Conservation (phyloP, 2,888 invertebrate genomes). For the Tupiocoris notatus region DNA sequence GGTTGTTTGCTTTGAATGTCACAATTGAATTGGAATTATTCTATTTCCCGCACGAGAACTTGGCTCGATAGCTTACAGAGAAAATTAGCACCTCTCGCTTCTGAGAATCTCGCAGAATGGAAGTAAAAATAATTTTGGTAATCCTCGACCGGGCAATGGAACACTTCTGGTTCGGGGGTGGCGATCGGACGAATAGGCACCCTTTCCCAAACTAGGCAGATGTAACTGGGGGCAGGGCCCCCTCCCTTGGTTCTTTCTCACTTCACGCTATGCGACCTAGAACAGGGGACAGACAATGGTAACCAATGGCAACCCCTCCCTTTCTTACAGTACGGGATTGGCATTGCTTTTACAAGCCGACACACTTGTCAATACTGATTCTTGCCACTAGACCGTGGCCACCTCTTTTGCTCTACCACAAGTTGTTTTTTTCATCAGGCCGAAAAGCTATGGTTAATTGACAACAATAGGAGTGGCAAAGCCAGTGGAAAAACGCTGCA, state of each 20-base stretch:
- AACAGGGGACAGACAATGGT: constrained; percentile 21
- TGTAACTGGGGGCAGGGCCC: constrained; percentile 7
- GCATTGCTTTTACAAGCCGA: constrained; percentile 36
- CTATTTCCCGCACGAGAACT: too few relatives aligned
- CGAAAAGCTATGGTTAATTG: too few relatives aligned
- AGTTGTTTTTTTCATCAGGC: neutral
- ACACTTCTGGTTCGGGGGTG: constrained; percentile 10
- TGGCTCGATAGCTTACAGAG: neutral
- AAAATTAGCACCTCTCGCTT: too few relatives aligned
- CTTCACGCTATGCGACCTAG: constrained; percentile 2
- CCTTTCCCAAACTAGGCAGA: constrained; percentile 13
- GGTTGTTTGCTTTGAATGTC: too few relatives aligned
- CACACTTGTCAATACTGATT: constrained; percentile 39
- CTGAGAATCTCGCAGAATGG: too few relatives aligned
- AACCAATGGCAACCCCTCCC: constrained; percentile 27
- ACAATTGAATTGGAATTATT: too few relatives aligned
- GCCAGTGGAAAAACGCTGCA: too few relatives aligned
- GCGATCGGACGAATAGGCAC: neutral
- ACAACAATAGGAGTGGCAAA: too few relatives aligned
- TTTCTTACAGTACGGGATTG: neutral
- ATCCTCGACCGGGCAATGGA: neutral
- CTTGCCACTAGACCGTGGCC: neutral
- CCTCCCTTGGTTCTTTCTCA: neutral
- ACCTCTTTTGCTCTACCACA: neutral
- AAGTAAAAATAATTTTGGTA: too few relatives aligned